Evolutionary conservation across 1,140 invertebrate species (phyloP).

Genomic region (Drosophila nikananu): DNA sequence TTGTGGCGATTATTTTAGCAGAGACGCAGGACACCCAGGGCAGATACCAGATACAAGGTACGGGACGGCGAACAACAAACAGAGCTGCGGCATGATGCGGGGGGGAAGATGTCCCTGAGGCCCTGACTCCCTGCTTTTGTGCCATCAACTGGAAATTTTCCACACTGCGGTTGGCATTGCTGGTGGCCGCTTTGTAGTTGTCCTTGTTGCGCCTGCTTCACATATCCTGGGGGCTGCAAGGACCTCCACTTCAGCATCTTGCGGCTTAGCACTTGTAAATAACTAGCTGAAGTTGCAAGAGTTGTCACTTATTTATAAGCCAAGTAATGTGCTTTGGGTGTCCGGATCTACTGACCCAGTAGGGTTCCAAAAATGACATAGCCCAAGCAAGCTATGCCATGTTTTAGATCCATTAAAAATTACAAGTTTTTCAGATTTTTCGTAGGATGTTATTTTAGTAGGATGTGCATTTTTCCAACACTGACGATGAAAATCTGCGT

Average conservation of each 20-base stretch:
- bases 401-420: background rate
- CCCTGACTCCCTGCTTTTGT: slow-evolving; percentile 54
- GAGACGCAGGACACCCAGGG: slow-evolving; percentile 43
- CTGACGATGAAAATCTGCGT: background rate
- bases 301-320: slow-evolving; percentile 51
- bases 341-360: background rate
- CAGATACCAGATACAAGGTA: slow-evolving; percentile 34
- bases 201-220: slow-evolving; percentile 29
- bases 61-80: slow-evolving; percentile 25
- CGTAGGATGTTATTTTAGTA: background rate
- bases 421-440: background rate
- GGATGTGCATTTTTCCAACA: slow-evolving; percentile 35
- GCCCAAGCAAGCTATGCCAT: background rate
- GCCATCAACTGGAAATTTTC: slow-evolving; percentile 79
- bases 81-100: slow-evolving; percentile 16
- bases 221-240: slow-evolving; percentile 45
- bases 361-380: too few species aligned
- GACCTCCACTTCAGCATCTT: slow-evolving; percentile 56
- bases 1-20: slow-evolving; percentile 83
- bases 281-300: slow-evolving; percentile 46
- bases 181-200: slow-evolving; percentile 54
- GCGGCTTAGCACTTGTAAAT: slow-evolving; percentile 61
- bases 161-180: slow-evolving; percentile 69
- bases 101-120: slow-evolving; percentile 13
- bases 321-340: background rate